A percentile compares a stretch with the other conserved stretches of the same genome.
Conservation (phyloP, 1,140 invertebrate species). For the Cyclina sinensis region DNA sequence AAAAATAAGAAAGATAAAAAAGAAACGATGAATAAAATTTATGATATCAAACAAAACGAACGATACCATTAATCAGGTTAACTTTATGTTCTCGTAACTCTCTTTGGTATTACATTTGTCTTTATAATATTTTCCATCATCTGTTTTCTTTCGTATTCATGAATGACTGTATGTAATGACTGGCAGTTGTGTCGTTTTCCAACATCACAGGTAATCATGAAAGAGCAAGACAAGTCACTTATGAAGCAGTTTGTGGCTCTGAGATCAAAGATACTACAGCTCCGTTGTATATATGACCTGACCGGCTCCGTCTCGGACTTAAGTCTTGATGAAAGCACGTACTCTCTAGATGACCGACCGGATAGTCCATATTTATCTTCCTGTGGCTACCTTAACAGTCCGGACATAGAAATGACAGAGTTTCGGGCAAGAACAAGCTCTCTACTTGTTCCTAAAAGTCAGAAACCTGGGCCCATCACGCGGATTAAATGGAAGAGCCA, state of each 20-base stretch:
- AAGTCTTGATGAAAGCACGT: conserved; percentile 76
- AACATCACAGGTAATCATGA: conserved; percentile 79
- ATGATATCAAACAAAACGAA: no score
- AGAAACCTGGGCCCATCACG: conserved; percentile 56
- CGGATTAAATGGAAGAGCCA: conserved; percentile 78
- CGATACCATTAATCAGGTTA: no score
- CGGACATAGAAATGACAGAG: conserved; percentile 62
- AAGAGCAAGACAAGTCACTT: conserved; percentile 79
- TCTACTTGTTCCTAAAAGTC: conserved; percentile 70
- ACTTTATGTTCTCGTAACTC: no score
- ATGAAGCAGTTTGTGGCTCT: conserved; percentile 80
- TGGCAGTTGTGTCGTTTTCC: no score
- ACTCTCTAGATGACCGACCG: conserved; percentile 75
- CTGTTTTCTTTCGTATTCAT: no score
- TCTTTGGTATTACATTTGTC: no score
- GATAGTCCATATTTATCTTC: background rate
- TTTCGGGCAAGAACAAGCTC: conserved; percentile 76
- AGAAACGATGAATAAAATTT: no score
- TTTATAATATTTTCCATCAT: no score
- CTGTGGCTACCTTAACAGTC: conserved; percentile 20
- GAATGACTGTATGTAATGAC: no score
- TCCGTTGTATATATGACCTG: conserved; percentile 75
- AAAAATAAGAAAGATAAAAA: no score
- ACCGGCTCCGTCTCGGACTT: conserved; percentile 76
- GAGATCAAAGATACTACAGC: conserved; percentile 78